These are phyloP conservation scores for Serranus cabrilla DNA, from an alignment of 2,797 vertebrate species.

Conservation along the genomic window DNA sequence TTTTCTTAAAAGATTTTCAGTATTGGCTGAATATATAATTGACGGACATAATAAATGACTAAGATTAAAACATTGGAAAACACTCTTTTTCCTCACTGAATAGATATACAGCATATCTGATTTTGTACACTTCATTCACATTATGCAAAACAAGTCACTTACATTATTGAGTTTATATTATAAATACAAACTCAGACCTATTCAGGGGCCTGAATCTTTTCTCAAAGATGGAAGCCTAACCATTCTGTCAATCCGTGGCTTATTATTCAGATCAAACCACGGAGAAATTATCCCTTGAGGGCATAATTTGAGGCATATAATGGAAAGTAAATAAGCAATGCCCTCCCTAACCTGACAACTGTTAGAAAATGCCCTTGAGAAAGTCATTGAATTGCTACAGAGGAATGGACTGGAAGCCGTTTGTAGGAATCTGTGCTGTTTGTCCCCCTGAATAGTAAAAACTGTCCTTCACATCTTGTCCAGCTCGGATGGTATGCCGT, in stretches of 20 bases:
- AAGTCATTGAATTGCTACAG: background rate
- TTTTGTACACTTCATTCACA: background rate
- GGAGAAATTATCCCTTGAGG: slow-evolving; percentile 3
- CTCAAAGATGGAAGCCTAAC: background rate
- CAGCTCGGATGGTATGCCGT: background rate
- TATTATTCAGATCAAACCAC: background rate
- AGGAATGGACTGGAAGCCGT: background rate
- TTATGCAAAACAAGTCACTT: background rate
- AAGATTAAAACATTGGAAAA: background rate
- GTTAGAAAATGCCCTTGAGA: slow-evolving; percentile 10
- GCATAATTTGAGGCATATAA: slow-evolving; percentile 35
- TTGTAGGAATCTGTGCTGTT: background rate
- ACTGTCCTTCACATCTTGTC: background rate
- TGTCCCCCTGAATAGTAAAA: background rate
- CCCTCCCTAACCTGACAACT: slow-evolving; percentile 17
- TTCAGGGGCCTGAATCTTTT: background rate
- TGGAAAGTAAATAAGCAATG: slow-evolving; percentile 27
- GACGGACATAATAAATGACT: background rate
- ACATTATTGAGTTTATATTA: background rate
- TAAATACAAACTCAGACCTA: background rate
- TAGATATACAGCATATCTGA: background rate
- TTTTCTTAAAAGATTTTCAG: background rate
- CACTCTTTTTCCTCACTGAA: background rate
- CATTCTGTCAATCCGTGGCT: background rate
- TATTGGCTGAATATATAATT: no score